phyloP scores from a whole-genome alignment of 2,113 vertebrate species.

The Ammodytes marinus region DNA sequence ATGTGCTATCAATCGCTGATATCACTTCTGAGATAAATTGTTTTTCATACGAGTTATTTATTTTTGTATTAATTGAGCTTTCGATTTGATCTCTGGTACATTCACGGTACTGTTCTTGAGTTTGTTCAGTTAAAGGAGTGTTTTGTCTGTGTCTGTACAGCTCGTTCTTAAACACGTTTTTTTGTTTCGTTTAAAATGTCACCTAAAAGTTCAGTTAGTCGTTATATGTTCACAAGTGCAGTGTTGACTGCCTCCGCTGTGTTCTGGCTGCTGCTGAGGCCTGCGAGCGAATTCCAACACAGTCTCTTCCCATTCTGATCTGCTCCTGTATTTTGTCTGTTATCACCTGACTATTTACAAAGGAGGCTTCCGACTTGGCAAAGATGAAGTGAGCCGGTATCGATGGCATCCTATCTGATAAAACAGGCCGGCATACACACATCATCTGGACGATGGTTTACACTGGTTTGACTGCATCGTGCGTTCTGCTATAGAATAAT shows the following conservation, averaged over 20 bases:
- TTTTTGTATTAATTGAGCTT: no score
- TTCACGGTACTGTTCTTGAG: not conserved
- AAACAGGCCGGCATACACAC: conserved; percentile 35
- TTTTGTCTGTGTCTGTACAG: no score
- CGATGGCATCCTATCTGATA: conserved; percentile 76
- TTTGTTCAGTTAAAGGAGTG: not conserved
- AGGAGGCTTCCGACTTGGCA: conserved; percentile 84
- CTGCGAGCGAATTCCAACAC: conserved; percentile 73
- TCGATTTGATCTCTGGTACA: not conserved
- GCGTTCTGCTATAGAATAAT: not conserved
- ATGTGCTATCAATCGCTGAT: no score
- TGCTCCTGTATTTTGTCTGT: conserved; percentile 85
- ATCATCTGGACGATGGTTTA: conserved; percentile 23
- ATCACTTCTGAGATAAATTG: no score
- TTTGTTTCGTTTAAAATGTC: not conserved
- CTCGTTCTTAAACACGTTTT: not conserved
- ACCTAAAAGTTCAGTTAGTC: not conserved
- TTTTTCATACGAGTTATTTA: no score
- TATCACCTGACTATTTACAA: conserved; percentile 85
- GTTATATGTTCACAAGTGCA: not conserved
- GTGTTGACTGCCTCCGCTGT: conserved; percentile 7
- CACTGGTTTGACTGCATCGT: not conserved
- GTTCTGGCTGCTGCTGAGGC: conserved; percentile 38
- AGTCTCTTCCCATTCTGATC: conserved; percentile 70
- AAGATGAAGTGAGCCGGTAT: conserved; percentile 80